These are phyloP conservation scores for Tachuris rubrigastra DNA, from an alignment of 2,113 vertebrate genomes.

Conservation along the genomic window DNA sequence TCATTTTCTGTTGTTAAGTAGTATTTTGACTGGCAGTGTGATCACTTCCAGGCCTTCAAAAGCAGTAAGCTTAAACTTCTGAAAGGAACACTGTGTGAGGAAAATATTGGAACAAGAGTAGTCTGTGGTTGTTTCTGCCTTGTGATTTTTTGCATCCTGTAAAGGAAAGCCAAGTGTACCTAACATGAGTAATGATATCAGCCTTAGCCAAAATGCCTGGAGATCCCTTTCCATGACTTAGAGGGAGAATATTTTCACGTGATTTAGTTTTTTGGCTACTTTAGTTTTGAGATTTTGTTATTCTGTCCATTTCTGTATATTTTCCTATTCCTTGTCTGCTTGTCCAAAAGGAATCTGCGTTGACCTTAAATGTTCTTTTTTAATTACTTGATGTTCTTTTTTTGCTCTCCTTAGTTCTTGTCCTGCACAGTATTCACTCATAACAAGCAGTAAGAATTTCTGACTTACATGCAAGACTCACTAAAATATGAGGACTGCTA, in stretches of 20 bases:
- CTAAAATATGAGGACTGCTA: background rate
- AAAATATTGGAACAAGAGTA: background rate
- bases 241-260: background rate
- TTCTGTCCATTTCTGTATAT: background rate
- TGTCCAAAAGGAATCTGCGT: background rate
- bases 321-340: background rate
- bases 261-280: background rate
- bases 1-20: background rate
- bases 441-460: background rate
- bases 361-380: background rate
- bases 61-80: background rate
- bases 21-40: background rate
- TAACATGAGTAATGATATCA: background rate
- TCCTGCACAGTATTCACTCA: background rate
- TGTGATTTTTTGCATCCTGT: background rate
- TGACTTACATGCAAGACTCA: background rate
- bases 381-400: background rate
- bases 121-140: background rate
- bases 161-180: background rate
- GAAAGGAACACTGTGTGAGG: background rate
- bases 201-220: background rate
- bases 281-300: background rate
- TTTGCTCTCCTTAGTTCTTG: conserved; percentile 38
- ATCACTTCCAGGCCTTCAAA: background rate
- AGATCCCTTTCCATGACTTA: background rate